Percentiles rank a stretch among this genome's conserved stretches.
phyloP scores from a whole-genome alignment of 2,888 invertebrate species.

The Rhagonycha lutea region DNA sequence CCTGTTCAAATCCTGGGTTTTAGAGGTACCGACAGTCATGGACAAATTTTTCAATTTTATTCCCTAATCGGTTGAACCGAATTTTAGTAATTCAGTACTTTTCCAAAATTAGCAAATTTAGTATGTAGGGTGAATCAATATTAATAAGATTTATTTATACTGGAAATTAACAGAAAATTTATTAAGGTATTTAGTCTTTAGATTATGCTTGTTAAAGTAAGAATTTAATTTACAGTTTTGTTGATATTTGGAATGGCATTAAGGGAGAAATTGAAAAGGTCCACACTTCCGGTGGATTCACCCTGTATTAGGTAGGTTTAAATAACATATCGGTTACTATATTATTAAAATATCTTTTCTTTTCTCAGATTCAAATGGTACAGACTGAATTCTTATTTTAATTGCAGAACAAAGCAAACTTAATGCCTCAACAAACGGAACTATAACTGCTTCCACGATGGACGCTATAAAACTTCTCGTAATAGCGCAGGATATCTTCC shows the following conservation, averaged over 20 bases:
- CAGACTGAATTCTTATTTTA: constrained; percentile 59
- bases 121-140: no score
- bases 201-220: no score
- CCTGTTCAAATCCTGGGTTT: background rate
- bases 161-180: no score
- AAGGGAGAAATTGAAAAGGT: background rate
- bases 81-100: background rate
- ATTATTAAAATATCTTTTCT: constrained; percentile 39
- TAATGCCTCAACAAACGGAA: constrained; percentile 64
- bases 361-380: constrained; percentile 59
- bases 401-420: constrained; percentile 67
- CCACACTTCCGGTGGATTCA: background rate
- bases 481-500: constrained; percentile 70
- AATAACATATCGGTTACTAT: constrained; percentile 10
- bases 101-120: background rate
- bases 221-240: no score
- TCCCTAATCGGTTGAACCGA: background rate
- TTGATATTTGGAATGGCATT: background rate
- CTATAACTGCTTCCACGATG: constrained; percentile 64
- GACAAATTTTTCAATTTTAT: background rate
- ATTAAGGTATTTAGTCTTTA: no score
- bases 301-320: background rate
- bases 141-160: no score
- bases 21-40: background rate
- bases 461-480: constrained; percentile 62